Evolutionary conservation across 2,888 invertebrate species (phyloP), one percentile per base, ranked within the genome.

Genomic region (Gastrophysa polygoni): DNA sequence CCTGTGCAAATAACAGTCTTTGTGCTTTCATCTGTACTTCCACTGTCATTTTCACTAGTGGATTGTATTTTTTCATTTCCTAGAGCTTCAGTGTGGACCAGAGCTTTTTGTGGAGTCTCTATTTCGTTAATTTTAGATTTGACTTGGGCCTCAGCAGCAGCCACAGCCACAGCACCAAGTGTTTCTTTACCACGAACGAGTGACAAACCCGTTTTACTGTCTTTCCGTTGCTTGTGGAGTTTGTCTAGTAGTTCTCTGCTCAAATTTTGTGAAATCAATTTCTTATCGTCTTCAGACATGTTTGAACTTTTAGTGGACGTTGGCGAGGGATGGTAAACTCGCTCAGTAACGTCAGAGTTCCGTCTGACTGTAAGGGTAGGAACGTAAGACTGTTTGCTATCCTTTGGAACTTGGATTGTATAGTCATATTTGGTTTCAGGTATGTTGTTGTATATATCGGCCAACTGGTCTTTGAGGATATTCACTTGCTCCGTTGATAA

Each of bases 401-500:
- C 61, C 57, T 66, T 78, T 47, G 84, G 84, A 8, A 91, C 88
- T 51, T 89, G 87, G 54, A 91, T 85, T n/a, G 86, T 82, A 75
- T 83, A 90, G 64, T 88, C 85, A 66, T 88, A 85, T 67, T 52
- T 64, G 20, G 83, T 82, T 57, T 82, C 73, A 0, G 47, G 51
- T 34, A 83, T 83, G 18, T 84, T 78, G 54, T 90, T 89, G 71
- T 93, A 94, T 64, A 94, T 93, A 68, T 93, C 92, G 71, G 89
- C 90, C 0, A 94, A 80, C 77, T 93, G 93, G 70, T 87, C 87
- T 78, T 92, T 93, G 44, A 94, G 83, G 21, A 91, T 89, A 71
- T 88, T 89, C 0, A 93, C 90, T 82, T 94, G 93, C 67, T 94
- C 92, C 81, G 90, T 88, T 0, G 93, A 92, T 46, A 94, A 82